These are phyloP conservation scores for Halcyon senegalensis DNA, from an alignment of 2,113 vertebrate species.

Conservation along the genomic window DNA sequence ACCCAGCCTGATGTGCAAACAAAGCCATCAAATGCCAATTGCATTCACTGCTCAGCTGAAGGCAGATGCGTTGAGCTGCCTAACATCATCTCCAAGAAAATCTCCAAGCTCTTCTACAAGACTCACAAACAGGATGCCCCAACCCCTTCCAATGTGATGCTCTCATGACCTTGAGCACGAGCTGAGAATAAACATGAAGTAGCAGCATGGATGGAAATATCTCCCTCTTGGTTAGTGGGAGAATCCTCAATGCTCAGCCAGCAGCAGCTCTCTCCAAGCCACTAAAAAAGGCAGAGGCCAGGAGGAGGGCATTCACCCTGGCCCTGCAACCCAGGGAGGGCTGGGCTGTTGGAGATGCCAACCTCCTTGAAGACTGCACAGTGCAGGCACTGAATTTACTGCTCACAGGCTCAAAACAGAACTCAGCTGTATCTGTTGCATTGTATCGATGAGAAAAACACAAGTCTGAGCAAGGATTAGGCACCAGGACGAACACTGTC, in stretches of 20 bases:
- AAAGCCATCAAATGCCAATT: background rate
- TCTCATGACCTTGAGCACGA: background rate
- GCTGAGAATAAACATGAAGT: background rate
- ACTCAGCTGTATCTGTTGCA: background rate
- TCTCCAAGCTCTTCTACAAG: background rate
- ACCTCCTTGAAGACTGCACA: background rate
- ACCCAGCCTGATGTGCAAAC: accelerated
- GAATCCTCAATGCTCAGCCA: background rate
- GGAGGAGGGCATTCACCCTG: background rate
- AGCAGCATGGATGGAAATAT: background rate
- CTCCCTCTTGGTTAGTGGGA: background rate
- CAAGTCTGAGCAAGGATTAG: background rate
- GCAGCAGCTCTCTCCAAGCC: background rate
- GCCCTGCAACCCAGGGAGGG: background rate
- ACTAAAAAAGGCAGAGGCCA: background rate
- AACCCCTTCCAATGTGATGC: background rate
- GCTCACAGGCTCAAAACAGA: background rate
- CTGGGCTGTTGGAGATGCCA: background rate
- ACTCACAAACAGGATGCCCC: background rate
- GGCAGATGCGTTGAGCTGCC: background rate
- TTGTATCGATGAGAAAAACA: background rate
- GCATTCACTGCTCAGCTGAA: background rate
- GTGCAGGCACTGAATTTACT: background rate
- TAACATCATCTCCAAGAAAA: background rate
- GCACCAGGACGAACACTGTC: background rate